Conservation (phyloP, 92 coral and sea anemone genomes). For the Galaxea fascicularis region DNA sequence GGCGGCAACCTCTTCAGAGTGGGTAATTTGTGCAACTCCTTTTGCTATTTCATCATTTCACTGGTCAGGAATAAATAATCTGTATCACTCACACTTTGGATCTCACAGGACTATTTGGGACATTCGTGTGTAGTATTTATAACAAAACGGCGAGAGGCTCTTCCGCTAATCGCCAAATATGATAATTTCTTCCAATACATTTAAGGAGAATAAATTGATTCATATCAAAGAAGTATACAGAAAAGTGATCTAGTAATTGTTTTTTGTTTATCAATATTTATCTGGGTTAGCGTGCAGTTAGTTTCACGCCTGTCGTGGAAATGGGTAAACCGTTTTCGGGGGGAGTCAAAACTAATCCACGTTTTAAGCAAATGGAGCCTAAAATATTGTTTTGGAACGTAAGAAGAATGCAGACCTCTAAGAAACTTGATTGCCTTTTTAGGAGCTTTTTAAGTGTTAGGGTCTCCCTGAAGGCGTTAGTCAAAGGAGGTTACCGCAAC, state of each 20-base stretch:
- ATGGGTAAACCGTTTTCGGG: background rate
- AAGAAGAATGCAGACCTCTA: background rate
- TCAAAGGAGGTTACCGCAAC: slow-evolving; percentile 17
- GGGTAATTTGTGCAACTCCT: background rate
- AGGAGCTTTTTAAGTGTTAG: slow-evolving; percentile 3
- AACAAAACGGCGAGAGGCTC: background rate
- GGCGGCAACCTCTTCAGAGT: background rate
- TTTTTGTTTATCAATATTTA: slow-evolving; percentile 13
- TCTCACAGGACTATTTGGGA: background rate
- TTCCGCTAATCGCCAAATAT: slow-evolving; percentile 5
- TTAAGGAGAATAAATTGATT: slow-evolving; percentile 26
- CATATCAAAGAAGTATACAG: background rate
- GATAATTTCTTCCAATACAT: slow-evolving; percentile 17
- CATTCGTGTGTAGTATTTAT: background rate
- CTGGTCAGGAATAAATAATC: background rate
- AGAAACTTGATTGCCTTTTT: slow-evolving; percentile 3
- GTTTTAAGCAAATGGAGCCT: background rate
- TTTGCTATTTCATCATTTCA: background rate
- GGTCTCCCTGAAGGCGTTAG: background rate
- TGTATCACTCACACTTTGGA: background rate
- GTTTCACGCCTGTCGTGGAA: background rate
- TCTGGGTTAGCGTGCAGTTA: background rate
- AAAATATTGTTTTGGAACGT: background rate
- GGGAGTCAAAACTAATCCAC: background rate
- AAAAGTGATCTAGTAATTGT: slow-evolving; percentile 8